phyloP scores from a whole-genome alignment of 2,888 invertebrate genomes.

The Celastrina argiolus region DNA sequence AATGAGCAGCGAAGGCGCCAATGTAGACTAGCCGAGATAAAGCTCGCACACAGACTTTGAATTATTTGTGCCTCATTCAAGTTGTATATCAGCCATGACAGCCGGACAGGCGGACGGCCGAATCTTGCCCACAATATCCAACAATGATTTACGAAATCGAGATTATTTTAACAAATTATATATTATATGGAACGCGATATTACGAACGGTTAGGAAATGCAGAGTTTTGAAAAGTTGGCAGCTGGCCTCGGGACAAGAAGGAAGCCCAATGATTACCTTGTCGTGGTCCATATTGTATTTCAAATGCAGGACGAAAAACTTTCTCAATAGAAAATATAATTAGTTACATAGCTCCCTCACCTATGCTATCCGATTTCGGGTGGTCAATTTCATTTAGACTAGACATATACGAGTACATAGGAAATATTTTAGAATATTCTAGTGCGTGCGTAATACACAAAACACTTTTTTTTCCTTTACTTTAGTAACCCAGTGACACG shows the following conservation, averaged over 20 bases:
- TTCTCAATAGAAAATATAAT: too few relatives aligned
- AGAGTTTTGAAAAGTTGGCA: not conserved
- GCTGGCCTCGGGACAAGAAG: not conserved
- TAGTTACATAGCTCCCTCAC: too few relatives aligned
- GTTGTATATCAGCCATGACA: constrained; percentile 30
- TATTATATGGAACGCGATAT: constrained; percentile 6
- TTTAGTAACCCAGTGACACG: too few relatives aligned
- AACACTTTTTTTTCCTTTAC: too few relatives aligned
- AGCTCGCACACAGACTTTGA: constrained; percentile 23
- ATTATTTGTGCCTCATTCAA: constrained; percentile 32
- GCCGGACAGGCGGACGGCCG: constrained; percentile 26
- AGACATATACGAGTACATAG: too few relatives aligned
- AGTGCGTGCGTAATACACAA: too few relatives aligned
- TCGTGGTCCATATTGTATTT: not conserved
- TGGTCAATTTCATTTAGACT: too few relatives aligned
- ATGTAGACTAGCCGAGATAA: constrained; percentile 20
- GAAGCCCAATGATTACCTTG: not conserved
- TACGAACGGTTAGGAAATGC: constrained; percentile 9
- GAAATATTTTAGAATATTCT: too few relatives aligned
- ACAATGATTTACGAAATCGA: constrained; percentile 30
- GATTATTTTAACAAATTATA: constrained; percentile 20
- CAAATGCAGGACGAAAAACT: too few relatives aligned
- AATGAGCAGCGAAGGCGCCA: constrained; percentile 22
- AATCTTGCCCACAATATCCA: constrained; percentile 30
- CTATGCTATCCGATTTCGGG: too few relatives aligned